Percentiles rank a stretch among this genome's conserved stretches.
These are phyloP conservation scores for Drosophila busckii DNA, from an alignment of 1,140 invertebrate species.

Conservation along the genomic window DNA sequence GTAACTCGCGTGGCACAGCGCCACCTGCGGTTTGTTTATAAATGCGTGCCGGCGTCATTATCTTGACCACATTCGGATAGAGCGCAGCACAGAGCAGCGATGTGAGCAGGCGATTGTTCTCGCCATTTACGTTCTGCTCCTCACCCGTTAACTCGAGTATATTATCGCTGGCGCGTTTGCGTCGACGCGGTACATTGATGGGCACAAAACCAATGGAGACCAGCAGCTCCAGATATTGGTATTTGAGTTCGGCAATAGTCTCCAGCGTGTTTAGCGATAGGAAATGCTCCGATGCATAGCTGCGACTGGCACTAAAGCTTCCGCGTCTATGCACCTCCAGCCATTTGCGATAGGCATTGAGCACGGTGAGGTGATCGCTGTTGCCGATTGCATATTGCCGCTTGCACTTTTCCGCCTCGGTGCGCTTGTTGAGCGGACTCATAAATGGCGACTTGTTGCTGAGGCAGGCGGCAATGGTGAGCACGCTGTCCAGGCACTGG, in stretches of 20 bases:
- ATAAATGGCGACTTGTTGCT: conserved; percentile 92
- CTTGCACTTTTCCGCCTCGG: conserved; percentile 86
- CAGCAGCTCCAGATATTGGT: conserved; percentile 91
- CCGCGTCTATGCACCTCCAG: conserved; percentile 81
- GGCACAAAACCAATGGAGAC: conserved; percentile 89
- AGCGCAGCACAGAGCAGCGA: conserved; percentile 91
- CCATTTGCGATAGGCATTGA: conserved; percentile 90
- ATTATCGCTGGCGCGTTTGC: conserved; percentile 83
- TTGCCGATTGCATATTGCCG: conserved; percentile 85
- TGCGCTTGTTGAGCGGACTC: conserved; percentile 86
- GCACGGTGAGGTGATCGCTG: conserved; percentile 90
- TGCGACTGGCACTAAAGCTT: conserved; percentile 82
- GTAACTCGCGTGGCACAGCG: conserved; percentile 84
- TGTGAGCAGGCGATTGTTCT: conserved; percentile 86
- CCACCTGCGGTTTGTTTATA: conserved; percentile 86
- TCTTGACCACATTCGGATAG: conserved; percentile 92
- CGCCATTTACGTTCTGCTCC: conserved; percentile 85
- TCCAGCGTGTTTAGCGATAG: conserved; percentile 86
- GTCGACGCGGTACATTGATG: conserved; percentile 80
- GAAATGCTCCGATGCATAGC: conserved; percentile 87
- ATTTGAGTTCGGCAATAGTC: conserved; percentile 88
- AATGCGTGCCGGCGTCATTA: conserved; percentile 86
- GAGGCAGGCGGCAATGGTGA: conserved; percentile 94
- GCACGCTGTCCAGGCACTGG: conserved; percentile 94
- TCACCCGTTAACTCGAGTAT: conserved; percentile 84